Conservation (phyloP, 1,140 invertebrate species). For the Latrodectus geometricus region DNA sequence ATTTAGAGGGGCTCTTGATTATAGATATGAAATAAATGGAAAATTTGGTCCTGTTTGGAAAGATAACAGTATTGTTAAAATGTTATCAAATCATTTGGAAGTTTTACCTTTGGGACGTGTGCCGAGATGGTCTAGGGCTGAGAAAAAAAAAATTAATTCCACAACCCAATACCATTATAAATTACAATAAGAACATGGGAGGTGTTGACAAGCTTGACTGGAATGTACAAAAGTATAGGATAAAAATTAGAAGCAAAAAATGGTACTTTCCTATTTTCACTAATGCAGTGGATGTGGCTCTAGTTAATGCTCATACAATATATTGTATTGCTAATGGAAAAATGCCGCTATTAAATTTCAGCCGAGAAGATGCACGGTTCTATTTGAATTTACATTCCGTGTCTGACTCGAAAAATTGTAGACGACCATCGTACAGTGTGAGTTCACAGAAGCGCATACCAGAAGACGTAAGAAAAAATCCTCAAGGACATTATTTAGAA, state of each 20-base stretch:
- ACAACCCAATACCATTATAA: slow-evolving; percentile 21
- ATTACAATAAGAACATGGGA: slow-evolving; percentile 34
- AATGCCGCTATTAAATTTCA: slow-evolving; percentile 28
- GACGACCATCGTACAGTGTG: slow-evolving; percentile 34
- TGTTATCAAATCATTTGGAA: slow-evolving; percentile 18
- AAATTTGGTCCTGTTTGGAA: too few relatives aligned
- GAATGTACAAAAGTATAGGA: slow-evolving; percentile 34
- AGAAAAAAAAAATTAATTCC: slow-evolving; percentile 28
- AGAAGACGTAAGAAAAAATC: slow-evolving; percentile 40
- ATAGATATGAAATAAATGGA: too few relatives aligned
- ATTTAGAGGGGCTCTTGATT: too few relatives aligned
- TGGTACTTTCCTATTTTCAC: slow-evolving; percentile 31
- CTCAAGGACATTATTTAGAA: slow-evolving; percentile 42
- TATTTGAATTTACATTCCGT: slow-evolving; percentile 30
- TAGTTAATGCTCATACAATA: slow-evolving; percentile 34
- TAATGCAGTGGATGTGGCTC: slow-evolving; percentile 28
- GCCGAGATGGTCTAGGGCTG: slow-evolving; percentile 31
- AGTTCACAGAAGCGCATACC: slow-evolving; percentile 38
- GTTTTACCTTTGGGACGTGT: slow-evolving; percentile 18
- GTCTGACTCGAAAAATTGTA: too few relatives aligned
- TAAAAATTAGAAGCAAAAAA: slow-evolving; percentile 33
- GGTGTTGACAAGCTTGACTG: slow-evolving; percentile 32
- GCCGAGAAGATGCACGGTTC: slow-evolving; percentile 18
- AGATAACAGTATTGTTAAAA: too few relatives aligned
- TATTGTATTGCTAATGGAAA: slow-evolving; percentile 24